These are phyloP conservation scores for Bujurquina vittata DNA, from an alignment of 2,113 vertebrate genomes.

Conservation along the genomic window DNA sequence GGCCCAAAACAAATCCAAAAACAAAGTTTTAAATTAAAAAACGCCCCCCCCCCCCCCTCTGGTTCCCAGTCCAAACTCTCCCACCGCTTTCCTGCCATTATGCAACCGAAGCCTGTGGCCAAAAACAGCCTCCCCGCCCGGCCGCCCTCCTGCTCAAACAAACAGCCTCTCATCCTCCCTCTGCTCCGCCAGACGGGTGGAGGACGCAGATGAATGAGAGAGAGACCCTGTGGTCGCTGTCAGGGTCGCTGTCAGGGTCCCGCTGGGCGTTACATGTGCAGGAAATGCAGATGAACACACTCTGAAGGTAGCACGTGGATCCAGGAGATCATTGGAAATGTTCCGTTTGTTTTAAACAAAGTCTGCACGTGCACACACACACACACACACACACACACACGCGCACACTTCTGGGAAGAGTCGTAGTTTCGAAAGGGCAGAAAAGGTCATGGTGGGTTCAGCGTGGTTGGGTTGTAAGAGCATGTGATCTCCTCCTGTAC, in stretches of 20 bases:
- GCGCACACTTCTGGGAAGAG: neutral
- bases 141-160: slow-evolving; percentile 42
- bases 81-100: slow-evolving; percentile 56
- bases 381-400: neutral
- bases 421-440: neutral
- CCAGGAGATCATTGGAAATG: neutral
- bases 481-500: neutral
- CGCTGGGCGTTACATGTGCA: neutral
- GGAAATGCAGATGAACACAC: slow-evolving; percentile 30
- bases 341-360: neutral
- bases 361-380: neutral
- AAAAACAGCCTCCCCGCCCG: slow-evolving; percentile 32
- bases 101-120: slow-evolving; percentile 32
- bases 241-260: neutral
- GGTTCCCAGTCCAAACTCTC: slow-evolving; percentile 30
- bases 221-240: accelerated
- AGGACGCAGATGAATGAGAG: slow-evolving; percentile 28
- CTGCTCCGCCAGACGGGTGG: slow-evolving; percentile 19
- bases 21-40: neutral
- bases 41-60: neutral
- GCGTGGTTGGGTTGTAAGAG: neutral
- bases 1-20: too few relatives aligned
- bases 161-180: slow-evolving; percentile 37
- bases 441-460: neutral
- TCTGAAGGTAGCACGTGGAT: neutral